These are phyloP conservation scores for Alligator mississippiensis DNA, from an alignment of 2,113 vertebrate species.

Conservation along the genomic window DNA sequence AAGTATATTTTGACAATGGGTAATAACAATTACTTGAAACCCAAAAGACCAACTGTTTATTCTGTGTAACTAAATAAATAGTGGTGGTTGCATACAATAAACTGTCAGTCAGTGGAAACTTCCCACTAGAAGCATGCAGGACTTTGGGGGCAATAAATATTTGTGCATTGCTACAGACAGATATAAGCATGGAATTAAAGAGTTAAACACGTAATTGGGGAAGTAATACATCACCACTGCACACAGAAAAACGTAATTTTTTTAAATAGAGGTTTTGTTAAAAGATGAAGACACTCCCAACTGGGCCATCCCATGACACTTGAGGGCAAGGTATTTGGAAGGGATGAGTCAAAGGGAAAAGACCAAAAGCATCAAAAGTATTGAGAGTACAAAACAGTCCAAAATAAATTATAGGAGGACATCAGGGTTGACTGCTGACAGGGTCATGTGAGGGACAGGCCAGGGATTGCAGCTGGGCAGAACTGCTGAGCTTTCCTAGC, in stretches of 20 bases:
- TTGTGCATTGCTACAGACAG: slow-evolving; percentile 11
- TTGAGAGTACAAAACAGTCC: not conserved
- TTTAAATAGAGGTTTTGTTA: not conserved
- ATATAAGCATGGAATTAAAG: slow-evolving; percentile 32
- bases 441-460: not conserved
- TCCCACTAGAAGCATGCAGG: not conserved
- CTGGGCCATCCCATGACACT: not conserved
- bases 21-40: slow-evolving; percentile 7
- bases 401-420: not conserved
- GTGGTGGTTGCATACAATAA: not conserved
- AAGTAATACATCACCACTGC: not conserved
- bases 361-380: not conserved
- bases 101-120: slow-evolving; percentile 15
- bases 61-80: not conserved
- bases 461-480: too few relatives aligned
- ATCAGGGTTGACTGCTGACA: not conserved
- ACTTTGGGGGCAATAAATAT: not conserved
- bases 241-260: not conserved
- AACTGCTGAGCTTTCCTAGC: slow-evolving; percentile 48
- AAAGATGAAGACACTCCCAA: not conserved
- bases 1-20: not conserved
- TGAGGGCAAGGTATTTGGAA: not conserved
- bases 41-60: not conserved
- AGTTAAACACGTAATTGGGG: slow-evolving; percentile 40
- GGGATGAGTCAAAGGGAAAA: not conserved